Base-by-base conservation (phyloP, 64 coral and sea anemone species). In the Montipora foliosa region DNA sequence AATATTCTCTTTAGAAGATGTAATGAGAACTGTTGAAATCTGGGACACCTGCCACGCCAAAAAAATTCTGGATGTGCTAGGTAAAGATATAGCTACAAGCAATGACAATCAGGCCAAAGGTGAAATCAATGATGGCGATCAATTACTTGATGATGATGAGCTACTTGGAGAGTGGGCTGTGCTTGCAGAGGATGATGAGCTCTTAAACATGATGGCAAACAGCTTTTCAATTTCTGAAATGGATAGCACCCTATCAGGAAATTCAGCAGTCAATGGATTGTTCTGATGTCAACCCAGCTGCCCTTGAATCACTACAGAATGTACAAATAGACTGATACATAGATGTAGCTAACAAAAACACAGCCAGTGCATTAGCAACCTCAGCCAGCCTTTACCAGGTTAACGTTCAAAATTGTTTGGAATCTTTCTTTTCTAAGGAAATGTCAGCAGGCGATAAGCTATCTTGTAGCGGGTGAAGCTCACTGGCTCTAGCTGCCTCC, bases 11-110 rank as follows among this genome's bases (percentile, higher is more conserved):
- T 53, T 89, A 60, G 45, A 80, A 16, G 93, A 94, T 78, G 66
- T 94, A 66, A 78, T 60, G 25, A 48, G 77, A 5, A 64, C 51
- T 25, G 87, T 94, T 52, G 93, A 94, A 49, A 74, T 94, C 48
- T 94, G 79, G 93, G 88, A 94, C n/a, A 89, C 47, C 29, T 12
- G 79, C 19, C 93, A 94, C 89, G 93, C 93, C 45, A 8, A 78
- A 2, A 76, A 78, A 87, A 57, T 89, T n/a, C 15, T 87, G 19
- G 62, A 55, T 7, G 67, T 93, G 44, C 11, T 93, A 37, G 59
- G 55, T 17, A 57, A 57, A 57, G 53, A 57, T 57, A 57, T 57
- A 57, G 53, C 53, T 57, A 5, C 53, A 57, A 57, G 53, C 53
- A 57, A 57, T 57, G 53, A 57, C 11, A 57, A 57, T 57, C 3